These are phyloP conservation scores for Stichodactyla mertensii DNA, from an alignment of 64 coral and sea anemone species.

Conservation along the genomic window DNA sequence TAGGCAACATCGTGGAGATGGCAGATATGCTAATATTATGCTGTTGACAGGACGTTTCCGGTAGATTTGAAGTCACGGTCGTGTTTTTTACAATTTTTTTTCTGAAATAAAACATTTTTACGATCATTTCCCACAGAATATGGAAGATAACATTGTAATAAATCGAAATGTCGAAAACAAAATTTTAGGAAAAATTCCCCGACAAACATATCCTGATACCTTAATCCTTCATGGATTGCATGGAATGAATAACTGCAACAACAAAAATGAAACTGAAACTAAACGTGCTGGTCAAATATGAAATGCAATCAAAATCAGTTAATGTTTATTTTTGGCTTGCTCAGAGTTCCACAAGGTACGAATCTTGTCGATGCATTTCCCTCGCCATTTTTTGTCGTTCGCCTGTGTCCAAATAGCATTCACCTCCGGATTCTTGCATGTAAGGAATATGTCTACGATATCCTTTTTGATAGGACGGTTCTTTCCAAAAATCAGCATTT, in stretches of 20 bases:
- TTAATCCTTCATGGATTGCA: neutral
- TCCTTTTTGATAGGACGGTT: neutral
- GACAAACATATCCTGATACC: too few relatives aligned
- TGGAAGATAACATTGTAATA: too few relatives aligned
- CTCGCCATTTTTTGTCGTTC: neutral
- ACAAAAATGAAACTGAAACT: neutral
- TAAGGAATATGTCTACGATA: neutral
- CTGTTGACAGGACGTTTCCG: too few relatives aligned
- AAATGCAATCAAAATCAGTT: neutral
- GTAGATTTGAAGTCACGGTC: too few relatives aligned
- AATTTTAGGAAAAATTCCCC: too few relatives aligned
- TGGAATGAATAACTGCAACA: neutral
- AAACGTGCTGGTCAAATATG: neutral
- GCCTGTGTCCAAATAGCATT: neutral
- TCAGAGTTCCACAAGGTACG: neutral
- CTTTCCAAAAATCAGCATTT: neutral
- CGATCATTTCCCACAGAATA: too few relatives aligned
- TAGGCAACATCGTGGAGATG: too few relatives aligned
- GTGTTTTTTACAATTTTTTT: too few relatives aligned
- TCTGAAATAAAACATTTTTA: too few relatives aligned
- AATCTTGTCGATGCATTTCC: neutral
- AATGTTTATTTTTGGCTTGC: neutral
- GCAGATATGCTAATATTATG: too few relatives aligned
- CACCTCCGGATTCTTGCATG: neutral
- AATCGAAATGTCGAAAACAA: too few relatives aligned